phyloP scores from a whole-genome alignment of 2,888 invertebrate genomes.

The Scotopteryx bipunctaria region DNA sequence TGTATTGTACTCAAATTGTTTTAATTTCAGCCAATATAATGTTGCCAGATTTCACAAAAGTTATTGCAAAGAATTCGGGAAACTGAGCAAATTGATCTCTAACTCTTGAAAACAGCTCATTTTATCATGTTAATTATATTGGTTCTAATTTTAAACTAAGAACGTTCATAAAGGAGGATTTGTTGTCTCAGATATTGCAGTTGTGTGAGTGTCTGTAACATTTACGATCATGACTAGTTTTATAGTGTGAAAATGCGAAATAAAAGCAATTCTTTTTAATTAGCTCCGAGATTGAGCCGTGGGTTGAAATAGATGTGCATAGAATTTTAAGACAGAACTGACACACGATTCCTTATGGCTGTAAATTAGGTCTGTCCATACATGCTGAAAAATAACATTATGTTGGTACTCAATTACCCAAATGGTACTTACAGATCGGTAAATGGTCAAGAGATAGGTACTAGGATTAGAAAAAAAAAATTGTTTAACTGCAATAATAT shows the following conservation, averaged over 20 bases:
- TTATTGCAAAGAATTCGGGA: constrained; percentile 16
- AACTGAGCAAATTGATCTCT: constrained; percentile 29
- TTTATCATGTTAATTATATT: constrained; percentile 54
- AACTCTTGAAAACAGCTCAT: constrained; percentile 41
- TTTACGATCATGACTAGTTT: background rate
- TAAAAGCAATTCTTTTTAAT: constrained; percentile 84
- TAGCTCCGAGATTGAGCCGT: constrained; percentile 71
- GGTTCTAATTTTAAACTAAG: constrained; percentile 57
- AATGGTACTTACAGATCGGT: too few species aligned
- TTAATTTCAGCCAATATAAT: background rate
- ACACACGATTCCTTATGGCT: too few species aligned
- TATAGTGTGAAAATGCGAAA: constrained; percentile 71
- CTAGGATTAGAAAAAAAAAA: too few species aligned
- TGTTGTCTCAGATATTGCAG: constrained; percentile 63
- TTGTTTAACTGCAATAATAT: too few species aligned
- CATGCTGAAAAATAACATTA: too few species aligned
- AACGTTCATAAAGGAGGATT: constrained; percentile 63
- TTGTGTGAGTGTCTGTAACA: constrained; percentile 15
- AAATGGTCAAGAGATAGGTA: too few species aligned
- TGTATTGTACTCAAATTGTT: background rate
- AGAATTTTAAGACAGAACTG: constrained; percentile 17
- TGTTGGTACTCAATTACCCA: too few species aligned
- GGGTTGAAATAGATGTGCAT: constrained; percentile 67
- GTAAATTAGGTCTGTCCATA: too few species aligned
- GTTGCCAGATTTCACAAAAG: constrained; percentile 4